A percentile compares a stretch with the other conserved stretches of the same genome.
These are phyloP conservation scores for Nasonia longicornis DNA, from an alignment of 1,140 invertebrate genomes.

Conservation along the genomic window DNA sequence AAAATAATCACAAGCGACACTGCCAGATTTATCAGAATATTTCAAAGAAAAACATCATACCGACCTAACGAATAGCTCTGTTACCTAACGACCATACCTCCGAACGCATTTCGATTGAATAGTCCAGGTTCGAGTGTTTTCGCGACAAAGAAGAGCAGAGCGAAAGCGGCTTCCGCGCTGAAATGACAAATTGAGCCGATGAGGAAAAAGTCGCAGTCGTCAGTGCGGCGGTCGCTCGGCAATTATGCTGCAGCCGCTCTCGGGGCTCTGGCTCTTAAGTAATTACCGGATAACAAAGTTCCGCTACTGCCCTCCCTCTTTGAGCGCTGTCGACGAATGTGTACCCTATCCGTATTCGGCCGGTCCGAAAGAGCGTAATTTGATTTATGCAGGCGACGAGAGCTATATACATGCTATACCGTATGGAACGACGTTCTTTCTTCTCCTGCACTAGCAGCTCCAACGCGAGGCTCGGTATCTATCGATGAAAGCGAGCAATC, in stretches of 20 bases:
- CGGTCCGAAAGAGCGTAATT: constrained; percentile 19
- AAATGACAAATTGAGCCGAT: constrained; percentile 1
- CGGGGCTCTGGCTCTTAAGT: constrained; percentile 12
- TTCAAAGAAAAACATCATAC: no score
- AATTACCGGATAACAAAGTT: constrained; percentile 33
- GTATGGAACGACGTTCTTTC: no score
- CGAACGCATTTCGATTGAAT: no score
- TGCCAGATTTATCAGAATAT: no score
- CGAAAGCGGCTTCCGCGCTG: background rate
- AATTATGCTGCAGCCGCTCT: background rate
- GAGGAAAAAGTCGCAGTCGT: background rate
- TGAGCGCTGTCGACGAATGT: background rate
- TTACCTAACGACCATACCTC: no score
- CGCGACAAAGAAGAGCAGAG: no score
- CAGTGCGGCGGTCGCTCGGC: background rate
- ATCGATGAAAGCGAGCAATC: background rate
- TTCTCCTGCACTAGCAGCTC: no score
- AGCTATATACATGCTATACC: no score
- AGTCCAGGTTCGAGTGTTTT: no score
- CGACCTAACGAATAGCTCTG: no score
- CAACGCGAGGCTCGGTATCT: no score
- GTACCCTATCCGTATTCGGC: background rate
- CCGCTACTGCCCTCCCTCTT: background rate
- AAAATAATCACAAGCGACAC: no score
- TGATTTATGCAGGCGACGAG: constrained; percentile 14